A percentile compares a stretch with the other conserved stretches of the same genome.
phyloP scores from a whole-genome alignment of 1,140 invertebrate genomes.

The Xylocopa sonorina region DNA sequence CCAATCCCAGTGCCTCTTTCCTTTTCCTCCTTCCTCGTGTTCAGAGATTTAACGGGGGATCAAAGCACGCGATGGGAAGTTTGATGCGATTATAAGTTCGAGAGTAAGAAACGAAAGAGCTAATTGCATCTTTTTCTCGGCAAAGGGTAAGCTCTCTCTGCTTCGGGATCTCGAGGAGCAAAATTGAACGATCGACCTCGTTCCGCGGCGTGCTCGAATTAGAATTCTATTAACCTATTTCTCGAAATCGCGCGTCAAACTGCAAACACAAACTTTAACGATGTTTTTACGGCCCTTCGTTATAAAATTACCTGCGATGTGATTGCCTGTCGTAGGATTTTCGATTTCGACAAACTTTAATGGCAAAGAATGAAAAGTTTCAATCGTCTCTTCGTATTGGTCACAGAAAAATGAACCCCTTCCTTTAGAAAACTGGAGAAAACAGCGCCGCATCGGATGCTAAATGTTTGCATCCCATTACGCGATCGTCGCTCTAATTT shows the following conservation, averaged over 20 bases:
- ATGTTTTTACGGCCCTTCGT: slow-evolving; percentile 36
- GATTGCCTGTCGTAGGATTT: slow-evolving; percentile 12
- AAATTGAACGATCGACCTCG: slow-evolving; percentile 39
- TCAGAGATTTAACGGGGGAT: slow-evolving; percentile 39
- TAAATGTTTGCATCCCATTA: too few species aligned
- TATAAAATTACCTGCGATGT: not conserved
- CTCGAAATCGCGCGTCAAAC: slow-evolving; percentile 38
- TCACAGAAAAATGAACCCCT: not conserved
- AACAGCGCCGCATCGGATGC: too few species aligned
- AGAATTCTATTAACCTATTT: slow-evolving; percentile 65
- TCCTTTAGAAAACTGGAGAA: too few species aligned
- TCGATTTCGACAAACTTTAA: slow-evolving; percentile 27
- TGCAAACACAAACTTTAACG: slow-evolving; percentile 49
- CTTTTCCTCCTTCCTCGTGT: not conserved
- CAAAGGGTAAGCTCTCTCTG: slow-evolving; percentile 1
- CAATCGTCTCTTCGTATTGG: slow-evolving; percentile 36
- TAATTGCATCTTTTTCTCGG: slow-evolving; percentile 56
- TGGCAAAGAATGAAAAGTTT: not conserved
- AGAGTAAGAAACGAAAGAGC: slow-evolving; percentile 48
- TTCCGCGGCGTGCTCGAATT: slow-evolving; percentile 40
- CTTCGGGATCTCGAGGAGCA: not conserved
- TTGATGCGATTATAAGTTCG: slow-evolving; percentile 57
- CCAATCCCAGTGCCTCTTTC: not conserved
- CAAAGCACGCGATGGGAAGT: slow-evolving; percentile 59
- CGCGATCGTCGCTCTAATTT: too few species aligned